Base-by-base conservation (phyloP, 2,113 vertebrate species). In the Donacobius atricapilla region DNA sequence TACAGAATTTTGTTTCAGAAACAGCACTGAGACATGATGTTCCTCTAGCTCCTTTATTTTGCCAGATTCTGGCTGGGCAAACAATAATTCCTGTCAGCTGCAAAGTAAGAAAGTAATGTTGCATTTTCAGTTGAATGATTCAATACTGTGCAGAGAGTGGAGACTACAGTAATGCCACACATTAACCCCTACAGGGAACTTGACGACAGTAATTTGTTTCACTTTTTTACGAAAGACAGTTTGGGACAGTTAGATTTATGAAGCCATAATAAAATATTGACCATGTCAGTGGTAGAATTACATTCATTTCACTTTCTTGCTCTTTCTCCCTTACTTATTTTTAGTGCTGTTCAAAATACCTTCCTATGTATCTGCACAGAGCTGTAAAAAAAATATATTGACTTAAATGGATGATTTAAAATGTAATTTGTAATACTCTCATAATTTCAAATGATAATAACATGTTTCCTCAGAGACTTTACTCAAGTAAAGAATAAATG, bases 181-280 rank as follows among this genome's bases (percentile, higher is more conserved):
- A 93, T 94, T 87, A 91, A 76, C 69, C 96, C 82, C 65, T 72
- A 89, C 50, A 77, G 81, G 56, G 91, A 94, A 80, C 77, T 84
- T 76, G 60, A 84, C 20, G 35, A 65, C 60, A 76, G 86, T 88
- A 85, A 97, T 94, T 96, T 92, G 54, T 95, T 95, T 95, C 72
- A 94, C 73, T 89, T 89, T 95, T 91, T 93, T 87, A 87, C 80
- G 81, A 94, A 92, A 87, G 89, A 95, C 86, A 79, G 84, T 89
- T 94, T 91, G 81, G 66, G 73, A 93, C 70, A 73, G 88, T 47
- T 89, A 94, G 89, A 95, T 96, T 96, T 93, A 97, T 93, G 81
- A 96, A 89, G 53, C 51, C 63, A 56, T 95, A 86, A 91, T 87
- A 91, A 94, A 86, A 91, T 91, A 93, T 87, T 94, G 91, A 87